phyloP scores from a whole-genome alignment of 1,140 invertebrate genomes.

The Leptinotarsa defecta region DNA sequence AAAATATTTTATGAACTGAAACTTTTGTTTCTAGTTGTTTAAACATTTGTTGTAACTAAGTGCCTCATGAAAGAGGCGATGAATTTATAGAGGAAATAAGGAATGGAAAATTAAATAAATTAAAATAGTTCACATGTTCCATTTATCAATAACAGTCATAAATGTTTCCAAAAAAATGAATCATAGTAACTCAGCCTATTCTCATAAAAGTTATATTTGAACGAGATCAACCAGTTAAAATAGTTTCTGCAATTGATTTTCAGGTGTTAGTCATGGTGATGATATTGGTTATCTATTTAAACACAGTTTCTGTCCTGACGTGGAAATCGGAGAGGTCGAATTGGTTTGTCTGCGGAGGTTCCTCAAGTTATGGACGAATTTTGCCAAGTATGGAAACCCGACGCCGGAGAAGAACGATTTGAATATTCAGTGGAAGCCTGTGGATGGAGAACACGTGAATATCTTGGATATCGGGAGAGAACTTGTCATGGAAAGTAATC shows the following conservation, averaged over 20 bases:
- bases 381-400: conserved; percentile 57
- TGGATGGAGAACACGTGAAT: conserved; percentile 31
- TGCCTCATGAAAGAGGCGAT: too few species aligned
- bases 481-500: conserved; percentile 26
- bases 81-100: too few species aligned
- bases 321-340: conserved; percentile 30
- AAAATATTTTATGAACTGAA: too few species aligned
- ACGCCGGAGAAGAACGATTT: conserved; percentile 46
- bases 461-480: conserved; percentile 33
- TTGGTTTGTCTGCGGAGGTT: conserved; percentile 49
- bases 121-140: too few species aligned
- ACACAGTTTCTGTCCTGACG: neutral
- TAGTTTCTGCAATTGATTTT: neutral
- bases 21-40: too few species aligned
- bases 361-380: conserved; percentile 58
- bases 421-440: conserved; percentile 37
- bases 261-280: conserved; percentile 30
- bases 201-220: too few species aligned
- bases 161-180: neutral
- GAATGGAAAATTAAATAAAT: too few species aligned
- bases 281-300: conserved; percentile 20
- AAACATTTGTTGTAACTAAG: too few species aligned
- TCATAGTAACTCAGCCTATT: neutral
- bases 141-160: too few species aligned
- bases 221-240: too few species aligned